These are phyloP conservation scores for Geococcyx californianus DNA, from an alignment of 2,113 vertebrate species.

Conservation along the genomic window DNA sequence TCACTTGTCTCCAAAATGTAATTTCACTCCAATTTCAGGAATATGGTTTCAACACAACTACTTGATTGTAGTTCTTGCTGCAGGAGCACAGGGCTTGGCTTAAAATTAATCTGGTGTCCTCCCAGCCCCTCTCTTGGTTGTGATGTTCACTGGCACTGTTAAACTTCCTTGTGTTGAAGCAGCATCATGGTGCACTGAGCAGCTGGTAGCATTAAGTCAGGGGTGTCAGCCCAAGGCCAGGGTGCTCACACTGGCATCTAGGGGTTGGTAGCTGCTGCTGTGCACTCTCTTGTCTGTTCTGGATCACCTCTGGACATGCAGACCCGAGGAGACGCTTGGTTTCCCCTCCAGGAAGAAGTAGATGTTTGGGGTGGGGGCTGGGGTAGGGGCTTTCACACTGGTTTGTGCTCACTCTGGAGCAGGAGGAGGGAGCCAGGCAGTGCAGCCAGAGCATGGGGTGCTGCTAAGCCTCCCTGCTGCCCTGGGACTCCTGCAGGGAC, in stretches of 20 bases:
- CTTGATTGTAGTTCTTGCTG: not conserved
- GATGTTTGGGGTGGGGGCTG: not conserved
- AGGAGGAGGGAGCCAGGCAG: not conserved
- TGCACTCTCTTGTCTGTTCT: not conserved
- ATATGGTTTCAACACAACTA: not conserved
- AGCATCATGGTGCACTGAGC: not conserved
- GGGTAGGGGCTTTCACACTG: accelerated
- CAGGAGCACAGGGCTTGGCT: accelerated
- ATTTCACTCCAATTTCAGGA: not conserved
- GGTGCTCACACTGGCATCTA: too few relatives aligned
- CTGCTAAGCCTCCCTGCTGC: not conserved
- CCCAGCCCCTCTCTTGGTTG: accelerated
- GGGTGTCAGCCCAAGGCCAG: not conserved
- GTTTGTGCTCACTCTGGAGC: not conserved
- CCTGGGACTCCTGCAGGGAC: not conserved
- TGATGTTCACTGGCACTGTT: not conserved
- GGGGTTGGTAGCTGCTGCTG: not conserved
- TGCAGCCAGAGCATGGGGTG: accelerated
- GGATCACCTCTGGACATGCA: too few relatives aligned
- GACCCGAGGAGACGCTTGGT: not conserved
- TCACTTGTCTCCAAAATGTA: not conserved
- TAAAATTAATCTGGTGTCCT: not conserved
- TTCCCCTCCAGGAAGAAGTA: not conserved
- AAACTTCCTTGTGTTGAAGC: accelerated
- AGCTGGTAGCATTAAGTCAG: not conserved